Evolutionary conservation across 2,888 invertebrate species (phyloP).

Genomic region (Choristoneura rosaceana): DNA sequence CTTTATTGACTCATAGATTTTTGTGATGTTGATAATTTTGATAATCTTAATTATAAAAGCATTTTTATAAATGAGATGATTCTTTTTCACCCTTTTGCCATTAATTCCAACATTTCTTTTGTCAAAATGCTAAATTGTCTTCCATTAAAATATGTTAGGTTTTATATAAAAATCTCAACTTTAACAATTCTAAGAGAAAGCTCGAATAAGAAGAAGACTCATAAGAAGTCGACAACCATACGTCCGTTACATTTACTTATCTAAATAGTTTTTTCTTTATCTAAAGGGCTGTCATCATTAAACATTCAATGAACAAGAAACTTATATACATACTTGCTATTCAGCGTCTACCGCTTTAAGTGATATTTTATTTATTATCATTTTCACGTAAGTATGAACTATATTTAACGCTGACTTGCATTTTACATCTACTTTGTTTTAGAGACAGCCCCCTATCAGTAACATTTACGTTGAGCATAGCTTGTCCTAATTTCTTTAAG

Average conservation of each 20-base stretch:
- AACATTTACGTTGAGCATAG: slow-evolving; percentile 68
- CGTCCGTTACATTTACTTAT: slow-evolving; percentile 54
- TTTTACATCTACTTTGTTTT: not conserved
- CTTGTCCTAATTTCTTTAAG: slow-evolving; percentile 50
- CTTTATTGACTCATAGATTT: not conserved
- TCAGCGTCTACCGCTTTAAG: not conserved
- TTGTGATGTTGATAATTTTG: not conserved
- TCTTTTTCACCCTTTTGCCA: slow-evolving; percentile 30
- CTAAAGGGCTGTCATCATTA: slow-evolving; percentile 25
- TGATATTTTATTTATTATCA: not conserved
- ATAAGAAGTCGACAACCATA: slow-evolving; percentile 81
- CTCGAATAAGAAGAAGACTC: slow-evolving; percentile 80
- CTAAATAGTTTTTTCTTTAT: slow-evolving; percentile 23
- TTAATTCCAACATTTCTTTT: slow-evolving; percentile 11
- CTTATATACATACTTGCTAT: not conserved
- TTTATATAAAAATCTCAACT: slow-evolving; percentile 53
- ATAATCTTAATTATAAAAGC: not conserved
- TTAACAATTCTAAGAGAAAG: slow-evolving; percentile 76
- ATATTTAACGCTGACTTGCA: not conserved
- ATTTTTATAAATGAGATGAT: not conserved
- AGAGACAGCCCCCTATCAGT: slow-evolving; percentile 43
- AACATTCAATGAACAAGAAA: not conserved
- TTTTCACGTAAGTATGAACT: not conserved
- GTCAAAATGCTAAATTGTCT: slow-evolving; percentile 33
- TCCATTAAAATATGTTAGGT: slow-evolving; percentile 44